phyloP scores from a whole-genome alignment of 2,797 vertebrate genomes.

The Cryptoprocta ferox region DNA sequence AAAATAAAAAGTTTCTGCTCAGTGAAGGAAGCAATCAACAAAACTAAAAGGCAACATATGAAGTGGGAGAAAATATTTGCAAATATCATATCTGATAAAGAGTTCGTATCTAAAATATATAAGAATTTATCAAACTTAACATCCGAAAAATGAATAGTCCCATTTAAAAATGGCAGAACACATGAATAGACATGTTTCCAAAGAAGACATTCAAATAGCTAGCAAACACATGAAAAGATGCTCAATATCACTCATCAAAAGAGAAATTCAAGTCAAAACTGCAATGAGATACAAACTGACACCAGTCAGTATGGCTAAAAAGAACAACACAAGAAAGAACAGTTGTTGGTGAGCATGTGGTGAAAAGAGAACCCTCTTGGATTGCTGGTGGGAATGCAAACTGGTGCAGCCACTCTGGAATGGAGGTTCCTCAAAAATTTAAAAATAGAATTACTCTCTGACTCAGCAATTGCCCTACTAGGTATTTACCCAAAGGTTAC shows the following conservation, averaged over 20 bases:
- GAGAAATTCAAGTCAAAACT: neutral
- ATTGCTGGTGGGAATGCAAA: neutral
- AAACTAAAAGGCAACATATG: neutral
- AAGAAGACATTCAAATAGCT: neutral
- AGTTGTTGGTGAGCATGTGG: neutral
- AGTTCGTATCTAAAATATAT: neutral
- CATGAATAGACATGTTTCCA: neutral
- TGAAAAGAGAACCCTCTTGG: neutral
- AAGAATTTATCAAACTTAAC: neutral
- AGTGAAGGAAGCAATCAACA: neutral
- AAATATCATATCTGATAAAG: neutral
- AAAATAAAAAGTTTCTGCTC: neutral
- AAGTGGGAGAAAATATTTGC: neutral
- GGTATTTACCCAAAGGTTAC: neutral
- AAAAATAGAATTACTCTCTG: neutral
- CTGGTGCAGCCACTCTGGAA: neutral
- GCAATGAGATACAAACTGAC: neutral
- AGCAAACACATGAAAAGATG: neutral
- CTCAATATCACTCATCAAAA: neutral
- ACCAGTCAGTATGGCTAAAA: no score
- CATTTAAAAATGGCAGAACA: neutral
- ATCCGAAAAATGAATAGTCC: neutral
- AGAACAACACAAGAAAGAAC: neutral
- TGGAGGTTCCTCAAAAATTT: neutral
- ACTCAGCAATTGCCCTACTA: neutral